Evolutionary conservation across 2,888 invertebrate genomes (phyloP).

Genomic region (Harpalus rubripes): DNA sequence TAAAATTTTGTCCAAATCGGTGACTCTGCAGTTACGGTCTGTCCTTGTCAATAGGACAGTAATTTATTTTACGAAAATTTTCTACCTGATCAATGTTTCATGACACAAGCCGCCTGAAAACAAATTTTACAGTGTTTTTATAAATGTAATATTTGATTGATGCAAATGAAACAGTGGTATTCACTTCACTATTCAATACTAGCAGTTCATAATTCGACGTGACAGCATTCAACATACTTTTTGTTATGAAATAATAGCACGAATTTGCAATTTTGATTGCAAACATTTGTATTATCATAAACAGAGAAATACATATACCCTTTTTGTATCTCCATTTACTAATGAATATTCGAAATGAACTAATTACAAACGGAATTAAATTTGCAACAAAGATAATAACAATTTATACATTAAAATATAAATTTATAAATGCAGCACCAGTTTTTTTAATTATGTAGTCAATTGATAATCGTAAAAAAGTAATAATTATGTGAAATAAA

Average conservation of each 20-base stretch:
- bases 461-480: conserved; percentile 4
- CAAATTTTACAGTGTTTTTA: no score
- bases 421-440: conserved; percentile 21
- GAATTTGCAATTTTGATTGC: conserved; percentile 8
- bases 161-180: no score
- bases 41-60: no score
- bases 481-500: conserved; percentile 28
- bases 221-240: conserved; percentile 17
- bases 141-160: no score
- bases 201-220: conserved; percentile 6
- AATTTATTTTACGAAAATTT: no score
- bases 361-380: conserved; percentile 43
- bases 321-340: conserved; percentile 14
- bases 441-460: conserved; percentile 21
- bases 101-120: no score
- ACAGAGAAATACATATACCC: background rate
- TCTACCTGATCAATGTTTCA: no score
- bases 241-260: conserved; percentile 17
- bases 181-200: conserved; percentile 3
- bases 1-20: no score
- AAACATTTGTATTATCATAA: conserved; percentile 1
- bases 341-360: conserved; percentile 14
- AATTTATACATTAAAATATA: conserved; percentile 38
- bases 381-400: conserved; percentile 46
- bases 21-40: no score